These are phyloP conservation scores for Aurelia sp. DNA, from an alignment of 30 jellyfish, hydroid and myxozoan species.

Conservation along the genomic window DNA sequence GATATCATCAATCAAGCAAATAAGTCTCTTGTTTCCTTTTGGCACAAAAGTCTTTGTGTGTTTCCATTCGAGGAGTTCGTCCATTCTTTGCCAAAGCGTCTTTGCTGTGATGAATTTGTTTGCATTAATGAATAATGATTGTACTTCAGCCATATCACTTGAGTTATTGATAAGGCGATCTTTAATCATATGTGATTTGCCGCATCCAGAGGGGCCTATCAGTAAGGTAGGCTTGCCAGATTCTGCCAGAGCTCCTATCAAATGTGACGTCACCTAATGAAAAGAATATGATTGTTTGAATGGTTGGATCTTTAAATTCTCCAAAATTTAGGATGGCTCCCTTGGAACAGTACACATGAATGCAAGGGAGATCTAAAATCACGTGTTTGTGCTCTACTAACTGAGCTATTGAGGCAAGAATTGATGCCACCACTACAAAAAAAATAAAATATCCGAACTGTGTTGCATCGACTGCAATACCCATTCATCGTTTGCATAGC, in stretches of 20 bases:
- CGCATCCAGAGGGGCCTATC: slow-evolving; percentile 83
- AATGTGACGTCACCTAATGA: slow-evolving; percentile 58
- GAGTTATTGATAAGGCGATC: slow-evolving; percentile 58
- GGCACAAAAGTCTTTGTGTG: slow-evolving; percentile 78
- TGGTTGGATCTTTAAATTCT: background rate
- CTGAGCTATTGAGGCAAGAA: too few species aligned
- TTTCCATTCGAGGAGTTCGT: slow-evolving; percentile 83
- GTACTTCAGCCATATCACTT: slow-evolving; percentile 74
- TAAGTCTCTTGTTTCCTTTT: slow-evolving; percentile 76
- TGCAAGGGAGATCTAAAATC: too few species aligned
- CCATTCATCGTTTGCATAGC: too few species aligned
- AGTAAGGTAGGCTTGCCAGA: slow-evolving; percentile 62
- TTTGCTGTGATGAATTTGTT: slow-evolving; percentile 63
- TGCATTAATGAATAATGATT: slow-evolving; percentile 65
- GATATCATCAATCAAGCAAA: slow-evolving; percentile 77
- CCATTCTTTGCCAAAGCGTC: slow-evolving; percentile 76
- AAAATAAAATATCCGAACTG: too few species aligned
- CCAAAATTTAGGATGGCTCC: too few species aligned
- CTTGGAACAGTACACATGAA: too few species aligned
- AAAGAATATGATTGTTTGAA: background rate
- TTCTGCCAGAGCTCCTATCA: slow-evolving; percentile 57
- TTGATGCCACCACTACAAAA: too few species aligned
- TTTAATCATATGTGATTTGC: slow-evolving; percentile 72
- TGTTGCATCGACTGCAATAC: too few species aligned
- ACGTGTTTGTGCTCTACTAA: too few species aligned